phyloP scores from a whole-genome alignment of 2,113 vertebrate species.

The Malurus cyaneus region DNA sequence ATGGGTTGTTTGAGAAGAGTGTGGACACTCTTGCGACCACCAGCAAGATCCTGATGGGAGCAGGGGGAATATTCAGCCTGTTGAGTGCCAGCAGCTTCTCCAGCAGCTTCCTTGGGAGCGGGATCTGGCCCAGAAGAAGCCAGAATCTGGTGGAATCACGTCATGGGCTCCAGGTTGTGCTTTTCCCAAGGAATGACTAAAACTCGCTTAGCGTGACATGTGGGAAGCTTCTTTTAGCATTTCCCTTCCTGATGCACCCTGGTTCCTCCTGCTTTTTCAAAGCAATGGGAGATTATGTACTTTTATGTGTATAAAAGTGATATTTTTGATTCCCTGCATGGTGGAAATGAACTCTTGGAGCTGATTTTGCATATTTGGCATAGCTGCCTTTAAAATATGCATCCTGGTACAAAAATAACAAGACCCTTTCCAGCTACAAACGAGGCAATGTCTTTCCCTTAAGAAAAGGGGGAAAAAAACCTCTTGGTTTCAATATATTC shows the following conservation, averaged over 20 bases:
- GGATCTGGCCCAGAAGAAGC: neutral
- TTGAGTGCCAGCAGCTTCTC: neutral
- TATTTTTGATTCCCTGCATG: neutral
- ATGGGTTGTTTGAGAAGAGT: neutral
- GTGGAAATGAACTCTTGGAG: slow-evolving; percentile 18
- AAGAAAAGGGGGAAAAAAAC: neutral
- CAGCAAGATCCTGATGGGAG: neutral
- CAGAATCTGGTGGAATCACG: neutral
- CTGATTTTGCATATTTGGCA: slow-evolving; percentile 34
- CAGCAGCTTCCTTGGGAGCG: accelerated
- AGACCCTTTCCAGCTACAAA: slow-evolving; percentile 19
- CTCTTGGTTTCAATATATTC: neutral
- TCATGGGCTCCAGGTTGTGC: neutral
- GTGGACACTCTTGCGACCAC: accelerated
- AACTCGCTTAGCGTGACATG: accelerated
- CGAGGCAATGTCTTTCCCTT: slow-evolving; percentile 5
- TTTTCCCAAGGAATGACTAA: neutral
- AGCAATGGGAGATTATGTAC: neutral
- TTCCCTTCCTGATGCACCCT: neutral
- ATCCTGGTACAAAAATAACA: slow-evolving; percentile 27
- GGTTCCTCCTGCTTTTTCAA: neutral
- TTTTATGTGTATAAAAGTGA: neutral
- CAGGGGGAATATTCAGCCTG: neutral
- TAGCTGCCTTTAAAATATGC: neutral
- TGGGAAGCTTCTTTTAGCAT: neutral